Conservation (phyloP, 2,797 vertebrate species). For the Enteromius paludinosus region DNA sequence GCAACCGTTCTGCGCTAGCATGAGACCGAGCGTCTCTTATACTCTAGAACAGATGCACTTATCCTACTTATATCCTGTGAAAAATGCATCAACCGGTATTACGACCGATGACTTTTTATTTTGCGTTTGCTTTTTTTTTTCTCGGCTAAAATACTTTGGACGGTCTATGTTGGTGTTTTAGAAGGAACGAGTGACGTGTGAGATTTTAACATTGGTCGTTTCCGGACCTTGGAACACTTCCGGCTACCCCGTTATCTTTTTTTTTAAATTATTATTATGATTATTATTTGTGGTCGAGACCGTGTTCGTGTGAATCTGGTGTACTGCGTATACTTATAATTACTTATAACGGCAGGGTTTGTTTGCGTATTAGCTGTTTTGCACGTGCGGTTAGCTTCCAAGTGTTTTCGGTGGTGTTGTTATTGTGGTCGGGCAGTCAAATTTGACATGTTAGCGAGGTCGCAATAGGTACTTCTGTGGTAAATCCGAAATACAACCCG, state of each 20-base stretch:
- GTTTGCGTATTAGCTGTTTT: neutral
- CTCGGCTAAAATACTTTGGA: conserved; percentile 71
- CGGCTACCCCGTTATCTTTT: conserved; percentile 70
- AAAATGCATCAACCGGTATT: conserved; percentile 40
- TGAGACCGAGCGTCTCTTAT: conserved; percentile 58
- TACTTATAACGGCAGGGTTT: neutral
- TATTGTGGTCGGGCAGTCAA: neutral
- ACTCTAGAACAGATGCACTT: conserved; percentile 51
- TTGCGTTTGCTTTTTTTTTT: conserved; percentile 55
- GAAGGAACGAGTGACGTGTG: conserved; percentile 83
- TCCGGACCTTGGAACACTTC: conserved; percentile 82
- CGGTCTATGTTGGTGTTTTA: conserved; percentile 73
- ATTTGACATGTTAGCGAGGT: neutral
- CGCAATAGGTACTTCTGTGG: neutral
- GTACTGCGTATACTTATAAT: too few relatives aligned
- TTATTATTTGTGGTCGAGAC: neutral
- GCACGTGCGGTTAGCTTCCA: neutral
- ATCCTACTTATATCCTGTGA: conserved; percentile 15
- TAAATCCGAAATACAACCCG: neutral
- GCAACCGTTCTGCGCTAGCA: conserved; percentile 69
- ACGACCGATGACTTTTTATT: conserved; percentile 41
- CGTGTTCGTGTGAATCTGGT: neutral
- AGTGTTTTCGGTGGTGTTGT: neutral
- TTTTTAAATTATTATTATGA: too few relatives aligned
- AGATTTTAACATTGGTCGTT: conserved; percentile 81